Conservation (phyloP, 2,888 invertebrate genomes). For the Neoascia interrupta region DNA sequence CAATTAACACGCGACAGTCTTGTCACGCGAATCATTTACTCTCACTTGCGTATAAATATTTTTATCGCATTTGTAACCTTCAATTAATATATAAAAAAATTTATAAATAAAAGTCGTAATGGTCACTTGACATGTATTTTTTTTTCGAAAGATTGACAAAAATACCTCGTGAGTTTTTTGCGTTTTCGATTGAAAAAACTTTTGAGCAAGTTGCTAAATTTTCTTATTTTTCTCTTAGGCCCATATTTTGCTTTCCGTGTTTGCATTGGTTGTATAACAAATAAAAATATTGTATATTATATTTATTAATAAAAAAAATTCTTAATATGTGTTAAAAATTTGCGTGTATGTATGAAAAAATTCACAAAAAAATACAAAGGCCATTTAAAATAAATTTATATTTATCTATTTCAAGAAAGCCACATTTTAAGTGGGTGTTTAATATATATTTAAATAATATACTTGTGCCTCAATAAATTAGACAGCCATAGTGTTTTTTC, state of each 20-base stretch:
- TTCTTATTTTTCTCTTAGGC: neutral
- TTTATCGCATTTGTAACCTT: too few relatives aligned
- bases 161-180: too few relatives aligned
- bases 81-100: neutral
- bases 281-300: too few relatives aligned
- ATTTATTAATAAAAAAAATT: neutral
- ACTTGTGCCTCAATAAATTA: neutral
- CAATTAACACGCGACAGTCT: conserved; percentile 1
- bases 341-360: conserved; percentile 8
- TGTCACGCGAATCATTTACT: conserved; percentile 8
- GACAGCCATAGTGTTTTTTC: neutral
- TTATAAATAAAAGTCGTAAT: neutral
- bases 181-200: too few relatives aligned
- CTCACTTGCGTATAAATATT: too few relatives aligned
- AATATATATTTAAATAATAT: conserved; percentile 39
- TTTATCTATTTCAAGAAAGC: conserved; percentile 23
- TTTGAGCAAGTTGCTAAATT: neutral
- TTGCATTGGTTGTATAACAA: too few relatives aligned
- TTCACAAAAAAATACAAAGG: conserved; percentile 5
- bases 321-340: neutral
- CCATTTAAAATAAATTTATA: conserved; percentile 33
- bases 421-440: conserved; percentile 30
- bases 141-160: too few relatives aligned
- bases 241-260: too few relatives aligned
- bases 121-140: neutral